phyloP scores from a whole-genome alignment of 92 coral and sea anemone species.

The Epizoanthus scotinus region DNA sequence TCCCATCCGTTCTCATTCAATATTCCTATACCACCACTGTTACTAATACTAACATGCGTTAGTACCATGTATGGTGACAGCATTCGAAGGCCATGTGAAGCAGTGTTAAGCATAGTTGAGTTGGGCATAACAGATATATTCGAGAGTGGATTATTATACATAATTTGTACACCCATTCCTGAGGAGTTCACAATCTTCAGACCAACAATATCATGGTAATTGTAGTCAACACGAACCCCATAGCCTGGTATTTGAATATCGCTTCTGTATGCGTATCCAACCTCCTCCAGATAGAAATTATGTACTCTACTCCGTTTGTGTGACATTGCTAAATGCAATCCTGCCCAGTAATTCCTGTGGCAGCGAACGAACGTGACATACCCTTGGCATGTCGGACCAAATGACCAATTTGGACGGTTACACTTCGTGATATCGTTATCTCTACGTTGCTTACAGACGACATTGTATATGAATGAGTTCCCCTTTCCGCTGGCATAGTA shows the following conservation, averaged over 20 bases:
- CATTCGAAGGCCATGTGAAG: constrained; percentile 42
- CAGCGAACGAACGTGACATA: constrained; percentile 40
- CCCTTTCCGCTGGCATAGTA: constrained; percentile 24
- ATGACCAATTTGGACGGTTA: constrained; percentile 46
- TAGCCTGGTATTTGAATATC: constrained; percentile 52
- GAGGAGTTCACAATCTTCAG: constrained; percentile 45
- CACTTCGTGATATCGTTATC: constrained; percentile 58
- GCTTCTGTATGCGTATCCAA: constrained; percentile 64
- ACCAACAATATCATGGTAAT: constrained; percentile 53
- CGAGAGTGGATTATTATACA: constrained; percentile 39
- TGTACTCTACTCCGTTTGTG: constrained; percentile 44
- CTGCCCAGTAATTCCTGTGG: constrained; percentile 60
- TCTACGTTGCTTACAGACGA: constrained; percentile 38
- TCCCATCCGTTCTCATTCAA: constrained; percentile 37
- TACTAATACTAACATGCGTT: constrained; percentile 45
- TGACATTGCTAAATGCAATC: constrained; percentile 60
- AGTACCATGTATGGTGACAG: constrained; percentile 48
- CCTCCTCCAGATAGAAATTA: constrained; percentile 58
- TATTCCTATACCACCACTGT: constrained; percentile 48
- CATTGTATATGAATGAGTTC: constrained; percentile 41
- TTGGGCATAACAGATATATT: constrained; percentile 42
- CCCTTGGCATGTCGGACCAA: constrained; percentile 42
- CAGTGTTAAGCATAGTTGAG: constrained; percentile 47
- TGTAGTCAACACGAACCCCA: constrained; percentile 55
- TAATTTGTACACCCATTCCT: constrained; percentile 52